Base-by-base conservation (phyloP, 2,888 invertebrate genomes). In the Agonopterix heracliana region DNA sequence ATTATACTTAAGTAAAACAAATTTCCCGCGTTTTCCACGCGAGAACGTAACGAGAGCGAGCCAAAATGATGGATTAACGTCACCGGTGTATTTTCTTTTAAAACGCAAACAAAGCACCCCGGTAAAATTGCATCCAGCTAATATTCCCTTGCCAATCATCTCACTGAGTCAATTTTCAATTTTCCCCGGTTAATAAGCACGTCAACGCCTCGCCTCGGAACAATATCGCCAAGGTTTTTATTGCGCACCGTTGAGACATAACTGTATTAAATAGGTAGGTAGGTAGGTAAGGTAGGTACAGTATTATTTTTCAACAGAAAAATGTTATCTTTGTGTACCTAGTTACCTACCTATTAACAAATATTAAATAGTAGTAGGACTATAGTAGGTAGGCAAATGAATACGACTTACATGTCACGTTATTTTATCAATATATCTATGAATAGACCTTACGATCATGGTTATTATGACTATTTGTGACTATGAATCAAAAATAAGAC, bases 131-230 rank as follows among this genome's bases (percentile, higher is more conserved):
- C 83, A 83, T 75, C 77, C 67, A 74, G 83, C 81, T 82, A 84
- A 86, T 85, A 84, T 83, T 82, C 78, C 79, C 81, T 79, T 86
- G 86, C 87, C 87, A 87, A 87, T 87, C 87, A 87, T 77, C 76
- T 70, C 70, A 67, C 71, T 74, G 74, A 82, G 81, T 85, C 81
- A 85, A 83, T 87, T 87, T 87, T 83, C 86, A 85, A 85, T 86
- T 85, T 86, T 74, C 81, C 81, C 71, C 78, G 68, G 65, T 76
- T 87, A 87, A 88, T 87, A 87, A 85, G 82, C 76, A 74, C 80
- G 86, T 83, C 87, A 83, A 61, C 71, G 56, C 61, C 63, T 63
- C 74, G 74, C 73, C 68, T 70, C 60, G 64, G 64, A 69, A 82
- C 82, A 82, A 81, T 81, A 75, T 75, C 68, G 64, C 56, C 57